A percentile compares a stretch with the other conserved stretches of the same genome.
Evolutionary conservation across 2,113 vertebrate species (phyloP).

Genomic region (Helogale parvula): DNA sequence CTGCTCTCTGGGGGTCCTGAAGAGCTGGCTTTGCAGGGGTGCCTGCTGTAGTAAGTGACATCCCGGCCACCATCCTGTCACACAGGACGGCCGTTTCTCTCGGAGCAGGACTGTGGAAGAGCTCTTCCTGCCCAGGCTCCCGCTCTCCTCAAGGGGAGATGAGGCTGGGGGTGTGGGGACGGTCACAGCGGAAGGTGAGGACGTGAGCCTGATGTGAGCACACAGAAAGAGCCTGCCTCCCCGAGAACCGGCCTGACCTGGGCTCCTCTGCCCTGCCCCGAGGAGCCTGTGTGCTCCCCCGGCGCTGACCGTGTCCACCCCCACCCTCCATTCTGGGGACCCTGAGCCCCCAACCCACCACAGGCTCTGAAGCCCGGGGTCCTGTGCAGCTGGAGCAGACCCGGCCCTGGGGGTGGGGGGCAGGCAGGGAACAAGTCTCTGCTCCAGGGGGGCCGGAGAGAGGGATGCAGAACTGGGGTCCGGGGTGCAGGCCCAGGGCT

Average conservation of each 20-base stretch:
- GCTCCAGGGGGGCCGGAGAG: rapidly evolving
- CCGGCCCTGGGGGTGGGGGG: rapidly evolving
- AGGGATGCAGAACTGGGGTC: rapidly evolving
- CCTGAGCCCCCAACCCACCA: not conserved
- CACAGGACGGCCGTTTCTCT: not conserved
- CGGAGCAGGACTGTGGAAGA: not conserved
- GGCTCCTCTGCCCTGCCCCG: not conserved
- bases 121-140: rapidly evolving
- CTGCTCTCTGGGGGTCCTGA: not conserved
- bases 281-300: not conserved
- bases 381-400: rapidly evolving
- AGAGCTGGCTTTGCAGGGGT: not conserved
- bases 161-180: not conserved
- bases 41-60: rapidly evolving
- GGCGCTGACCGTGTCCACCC: no score
- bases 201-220: not conserved
- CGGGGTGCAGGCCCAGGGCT: not conserved
- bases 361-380: not conserved
- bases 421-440: not conserved
- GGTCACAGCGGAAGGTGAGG: not conserved
- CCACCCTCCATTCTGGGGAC: not conserved
- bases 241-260: not conserved
- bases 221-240: not conserved
- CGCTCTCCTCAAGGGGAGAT: not conserved
- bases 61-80: no score